Base-by-base conservation (phyloP, 2,888 invertebrate species). In the Archaeoteleia sp. region DNA sequence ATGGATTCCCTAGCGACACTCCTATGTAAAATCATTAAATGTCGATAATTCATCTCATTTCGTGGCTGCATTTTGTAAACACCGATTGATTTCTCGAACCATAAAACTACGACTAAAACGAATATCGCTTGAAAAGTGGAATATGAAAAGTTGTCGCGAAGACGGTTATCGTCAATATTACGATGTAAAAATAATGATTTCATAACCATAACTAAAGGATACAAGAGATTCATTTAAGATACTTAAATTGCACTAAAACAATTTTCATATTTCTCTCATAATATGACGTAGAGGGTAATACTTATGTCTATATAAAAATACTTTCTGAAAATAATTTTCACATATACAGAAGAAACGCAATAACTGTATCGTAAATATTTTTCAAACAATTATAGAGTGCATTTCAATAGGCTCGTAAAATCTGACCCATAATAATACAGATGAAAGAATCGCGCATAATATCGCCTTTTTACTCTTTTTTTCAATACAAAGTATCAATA, bases 1-100 rank as follows among this genome's bases (percentile, higher is more conserved):
- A 58, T 9, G 62, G 73, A 75, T 75, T 49, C n/a, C n/a, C n/a
- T n/a, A n/a, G n/a, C n/a, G n/a, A n/a, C n/a, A n/a, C n/a, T n/a
- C n/a, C n/a, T n/a, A n/a, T n/a, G n/a, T n/a, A n/a, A n/a, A 69
- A 74, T 76, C 74, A 78, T 82, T 79, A 80, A 76, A 74, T 70
- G 77, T 81, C 81, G 72, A 80, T 81, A 78, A 81, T 77, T 82
- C 77, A 78, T 51, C 32, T n/a, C n/a, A n/a, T n/a, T n/a, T n/a
- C n/a, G n/a, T n/a, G n/a, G 51, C 51, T 60, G 39, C 37, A 8
- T 7, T 2, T 25, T 25, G 30, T 27, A 30, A 34, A 34, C 53
- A 53, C 40, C 34, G 23, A 48, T 32, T 12, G 15, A 57, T 25
- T n/a, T n/a, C n/a, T n/a, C n/a, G n/a, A n/a, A n/a, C 14, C 14